Evolutionary conservation across 1,140 invertebrate genomes (phyloP), one percentile per base, ranked within the genome.

Genomic region (Zaprionus nigranus): DNA sequence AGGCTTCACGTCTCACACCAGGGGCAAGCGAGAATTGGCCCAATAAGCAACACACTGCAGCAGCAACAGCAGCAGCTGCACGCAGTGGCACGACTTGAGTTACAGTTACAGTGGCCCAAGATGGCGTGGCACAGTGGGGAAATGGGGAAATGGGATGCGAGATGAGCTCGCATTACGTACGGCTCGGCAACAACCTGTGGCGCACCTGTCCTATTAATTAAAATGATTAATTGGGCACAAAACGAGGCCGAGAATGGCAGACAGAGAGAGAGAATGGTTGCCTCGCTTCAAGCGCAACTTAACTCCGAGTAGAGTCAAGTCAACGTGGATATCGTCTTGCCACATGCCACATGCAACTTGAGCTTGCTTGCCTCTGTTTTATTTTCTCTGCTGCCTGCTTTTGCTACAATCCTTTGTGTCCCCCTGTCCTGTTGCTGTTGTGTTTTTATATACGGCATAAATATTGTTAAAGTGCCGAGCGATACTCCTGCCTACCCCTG

Each of bases 141-240:
- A 22, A 22, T 9, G 20, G 20, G 20, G 4, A 13, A 51, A 46
- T 20, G 46, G 46, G 53, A 24, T 30, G 43, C 36, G 60, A 60
- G 62, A 57, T 56, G 67, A 51, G 30, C 54, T 85, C 82, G 51
- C 69, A 79, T 80, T 83, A 78, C 76, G 9, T 49, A 46, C 7
- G 38, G 36, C 34, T 58, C 60, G 68, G 67, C 59, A 76, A 75
- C 85, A 90, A 90, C 85, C 85, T 90, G 85, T 90, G 85, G 85
- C 86, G 84, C 85, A 90, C 79, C 85, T 90, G 85, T 90, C 76
- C 85, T 85, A 90, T 90, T 90, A 90, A 90, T 90, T 90, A 90
- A 90, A 90, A 90, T 90, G 86, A 90, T 90, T 90, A 90, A 90
- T 90, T 82, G 78, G 46, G 20, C 46, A 51, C 46, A 51, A 51